Percentiles rank a stretch among this genome's conserved stretches.
These are phyloP conservation scores for Meles meles DNA, from an alignment of 2,113 vertebrate species.

Conservation along the genomic window DNA sequence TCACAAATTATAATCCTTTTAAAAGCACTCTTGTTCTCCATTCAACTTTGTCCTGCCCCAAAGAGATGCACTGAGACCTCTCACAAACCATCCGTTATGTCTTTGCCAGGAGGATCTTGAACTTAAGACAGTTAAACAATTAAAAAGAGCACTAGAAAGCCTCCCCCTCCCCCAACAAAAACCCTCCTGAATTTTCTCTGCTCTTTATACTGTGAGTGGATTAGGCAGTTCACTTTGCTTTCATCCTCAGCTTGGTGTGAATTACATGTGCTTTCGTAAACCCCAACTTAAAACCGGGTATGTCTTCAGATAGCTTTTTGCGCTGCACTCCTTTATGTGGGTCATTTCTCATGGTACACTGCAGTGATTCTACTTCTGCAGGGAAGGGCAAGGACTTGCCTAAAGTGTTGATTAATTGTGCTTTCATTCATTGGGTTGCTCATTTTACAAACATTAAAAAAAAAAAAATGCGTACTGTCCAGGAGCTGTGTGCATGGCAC, in stretches of 20 bases:
- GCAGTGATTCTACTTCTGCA: neutral
- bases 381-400: neutral
- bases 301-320: neutral
- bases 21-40: neutral
- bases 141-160: neutral
- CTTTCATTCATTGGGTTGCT: neutral
- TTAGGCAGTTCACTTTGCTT: neutral
- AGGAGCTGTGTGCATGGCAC: neutral
- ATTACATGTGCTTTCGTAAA: neutral
- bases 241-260: neutral
- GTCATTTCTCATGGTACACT: neutral
- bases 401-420: neutral
- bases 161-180: neutral
- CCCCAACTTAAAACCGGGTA: neutral
- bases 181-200: neutral
- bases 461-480: neutral
- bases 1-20: neutral
- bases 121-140: constrained; percentile 22
- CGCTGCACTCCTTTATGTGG: neutral
- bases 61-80: neutral
- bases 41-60: neutral
- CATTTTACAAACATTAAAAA: neutral
- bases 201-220: neutral
- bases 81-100: neutral
- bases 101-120: constrained; percentile 22